A percentile compares a stretch with the other conserved stretches of the same genome.
These are phyloP conservation scores for Botrylloides violaceus DNA, from an alignment of 23 tunicate species.

Conservation along the genomic window DNA sequence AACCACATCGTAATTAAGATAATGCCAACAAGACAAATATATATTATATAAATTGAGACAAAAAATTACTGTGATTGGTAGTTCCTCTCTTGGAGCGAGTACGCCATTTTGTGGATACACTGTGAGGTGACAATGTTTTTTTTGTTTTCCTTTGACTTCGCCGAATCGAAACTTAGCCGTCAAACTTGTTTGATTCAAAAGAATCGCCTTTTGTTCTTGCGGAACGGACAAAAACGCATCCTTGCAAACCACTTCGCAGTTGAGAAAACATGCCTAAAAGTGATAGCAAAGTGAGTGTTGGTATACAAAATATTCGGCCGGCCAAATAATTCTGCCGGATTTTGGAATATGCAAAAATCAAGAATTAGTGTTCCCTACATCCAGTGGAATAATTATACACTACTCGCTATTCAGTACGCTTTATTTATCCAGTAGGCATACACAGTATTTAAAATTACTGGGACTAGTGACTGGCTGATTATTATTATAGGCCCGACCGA, in stretches of 20 bases:
- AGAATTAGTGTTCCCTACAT: too few relatives aligned
- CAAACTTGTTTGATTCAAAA: constrained; percentile 69
- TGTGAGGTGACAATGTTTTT: constrained; percentile 38
- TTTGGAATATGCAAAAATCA: too few relatives aligned
- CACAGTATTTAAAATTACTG: too few relatives aligned
- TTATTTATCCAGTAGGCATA: too few relatives aligned
- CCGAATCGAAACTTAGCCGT: constrained; percentile 51
- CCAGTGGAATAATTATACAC: too few relatives aligned
- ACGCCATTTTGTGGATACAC: constrained; percentile 37
- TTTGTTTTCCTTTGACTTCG: constrained; percentile 30
- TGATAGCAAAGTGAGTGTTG: background rate
- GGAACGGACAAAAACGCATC: constrained; percentile 61
- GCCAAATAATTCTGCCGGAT: too few relatives aligned
- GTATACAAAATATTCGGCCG: background rate
- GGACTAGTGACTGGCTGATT: too few relatives aligned
- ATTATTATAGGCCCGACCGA: too few relatives aligned
- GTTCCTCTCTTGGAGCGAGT: constrained; percentile 55
- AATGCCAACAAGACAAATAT: background rate
- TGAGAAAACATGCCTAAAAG: constrained; percentile 67
- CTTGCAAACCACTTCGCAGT: constrained; percentile 42
- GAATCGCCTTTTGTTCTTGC: constrained; percentile 20
- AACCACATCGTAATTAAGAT: too few relatives aligned
- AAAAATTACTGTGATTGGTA: constrained; percentile 40
- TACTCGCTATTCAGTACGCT: too few relatives aligned
- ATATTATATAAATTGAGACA: background rate